These are phyloP conservation scores for Seira musarum DNA, from an alignment of 2,888 invertebrate genomes.

Conservation along the genomic window DNA sequence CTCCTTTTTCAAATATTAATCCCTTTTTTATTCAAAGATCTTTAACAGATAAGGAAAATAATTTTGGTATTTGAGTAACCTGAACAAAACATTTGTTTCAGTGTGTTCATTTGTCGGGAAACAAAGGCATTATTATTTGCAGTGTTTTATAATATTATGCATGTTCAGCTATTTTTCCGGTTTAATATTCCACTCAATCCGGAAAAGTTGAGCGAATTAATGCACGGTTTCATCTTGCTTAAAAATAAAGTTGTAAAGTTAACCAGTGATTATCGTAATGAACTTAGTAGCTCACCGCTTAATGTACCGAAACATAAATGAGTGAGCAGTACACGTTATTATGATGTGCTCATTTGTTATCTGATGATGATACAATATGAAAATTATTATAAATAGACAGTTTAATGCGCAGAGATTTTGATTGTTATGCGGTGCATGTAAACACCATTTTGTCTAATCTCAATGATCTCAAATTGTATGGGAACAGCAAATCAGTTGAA, in stretches of 20 bases:
- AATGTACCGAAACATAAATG: slow-evolving; percentile 10
- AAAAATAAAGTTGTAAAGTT: slow-evolving; percentile 14
- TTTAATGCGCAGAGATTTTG: slow-evolving; percentile 2
- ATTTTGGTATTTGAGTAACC: background rate
- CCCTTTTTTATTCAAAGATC: background rate
- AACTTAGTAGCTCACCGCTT: background rate
- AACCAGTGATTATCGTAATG: slow-evolving; percentile 11
- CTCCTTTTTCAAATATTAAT: background rate
- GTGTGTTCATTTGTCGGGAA: too few relatives aligned
- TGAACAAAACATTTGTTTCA: background rate
- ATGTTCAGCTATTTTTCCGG: too few relatives aligned
- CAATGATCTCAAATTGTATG: background rate
- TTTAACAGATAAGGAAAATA: background rate
- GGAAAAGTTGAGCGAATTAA: too few relatives aligned
- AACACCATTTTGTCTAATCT: slow-evolving; percentile 14
- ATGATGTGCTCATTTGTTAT: slow-evolving; percentile 6
- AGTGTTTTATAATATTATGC: too few relatives aligned
- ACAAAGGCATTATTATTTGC: too few relatives aligned
- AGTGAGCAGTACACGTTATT: too few relatives aligned
- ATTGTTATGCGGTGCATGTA: slow-evolving; percentile 12
- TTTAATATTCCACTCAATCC: too few relatives aligned
- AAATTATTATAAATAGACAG: too few relatives aligned
- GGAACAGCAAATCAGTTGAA: slow-evolving; percentile 2
- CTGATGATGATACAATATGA: too few relatives aligned
- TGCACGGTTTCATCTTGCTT: too few relatives aligned